Conservation (phyloP, 2,797 vertebrate species). For the Clarias laeviceps region DNA sequence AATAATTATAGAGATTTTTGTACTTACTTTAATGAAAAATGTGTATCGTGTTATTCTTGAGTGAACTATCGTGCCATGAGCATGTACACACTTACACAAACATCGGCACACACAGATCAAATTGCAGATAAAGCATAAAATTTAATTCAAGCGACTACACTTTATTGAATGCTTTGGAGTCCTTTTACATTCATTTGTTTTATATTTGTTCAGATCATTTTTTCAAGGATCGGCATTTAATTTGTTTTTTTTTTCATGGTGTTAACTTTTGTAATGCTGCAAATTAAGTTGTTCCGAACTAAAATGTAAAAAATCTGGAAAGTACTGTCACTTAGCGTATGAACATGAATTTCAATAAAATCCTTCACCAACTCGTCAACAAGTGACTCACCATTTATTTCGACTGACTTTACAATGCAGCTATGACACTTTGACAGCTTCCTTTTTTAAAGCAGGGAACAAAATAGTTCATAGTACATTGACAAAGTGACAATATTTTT, state of each 20-base stretch:
- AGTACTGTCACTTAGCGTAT: neutral
- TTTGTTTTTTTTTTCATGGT: neutral
- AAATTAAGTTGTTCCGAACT: neutral
- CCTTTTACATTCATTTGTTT: neutral
- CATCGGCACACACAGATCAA: neutral
- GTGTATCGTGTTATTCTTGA: neutral
- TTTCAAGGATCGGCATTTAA: neutral
- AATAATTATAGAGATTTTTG: neutral
- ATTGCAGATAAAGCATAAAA: conserved; percentile 17
- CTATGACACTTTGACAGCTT: conserved; percentile 27
- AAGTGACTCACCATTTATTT: conserved; percentile 4
- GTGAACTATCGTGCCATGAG: neutral
- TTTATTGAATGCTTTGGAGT: neutral
- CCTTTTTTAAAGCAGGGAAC: conserved; percentile 3
- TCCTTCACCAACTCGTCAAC: conserved; percentile 1
- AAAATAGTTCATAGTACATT: conserved; percentile 8
- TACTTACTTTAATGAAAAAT: neutral
- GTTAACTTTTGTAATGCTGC: neutral
- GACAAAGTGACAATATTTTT: conserved; percentile 11
- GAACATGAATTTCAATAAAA: neutral
- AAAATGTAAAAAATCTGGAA: neutral
- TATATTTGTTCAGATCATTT: neutral
- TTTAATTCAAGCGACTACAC: conserved; percentile 1
- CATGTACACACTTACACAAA: neutral
- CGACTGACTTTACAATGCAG: neutral